Base-by-base conservation (phyloP, 2,113 vertebrate species). In the Burhinus bistriatus region DNA sequence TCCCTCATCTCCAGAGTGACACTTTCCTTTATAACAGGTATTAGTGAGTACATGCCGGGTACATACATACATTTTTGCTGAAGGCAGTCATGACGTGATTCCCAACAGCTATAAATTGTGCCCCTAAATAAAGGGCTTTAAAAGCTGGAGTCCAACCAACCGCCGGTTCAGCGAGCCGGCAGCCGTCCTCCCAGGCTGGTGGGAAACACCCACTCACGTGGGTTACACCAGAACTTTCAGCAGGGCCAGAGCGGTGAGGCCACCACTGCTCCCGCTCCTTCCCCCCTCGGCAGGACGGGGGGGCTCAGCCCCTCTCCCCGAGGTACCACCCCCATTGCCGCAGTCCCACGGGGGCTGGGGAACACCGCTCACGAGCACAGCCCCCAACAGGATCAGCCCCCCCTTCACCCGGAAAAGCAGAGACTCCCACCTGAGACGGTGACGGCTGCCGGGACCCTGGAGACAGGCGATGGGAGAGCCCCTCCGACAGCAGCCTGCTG, bases 391-490 rank as follows among this genome's bases (percentile, higher is more conserved):
- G 23, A 6, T 0, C 2, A 2, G 30, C 11, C 34, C 4, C 18
- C 55, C 29, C 8, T 19, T 12, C n/a, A 3, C 15, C 14, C 3
- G 13, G 1, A 3, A 5, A 12, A 3, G 32, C 52, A 38, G 36
- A n/a, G 30, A 51, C 49, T 61, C 89, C 58, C 29, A 32, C 89
- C 95, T 79, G 22, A 1, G 32, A 3, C 1, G 8, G 38, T 1
- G 3, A 5, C 49, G 22, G 23, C 22, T 12, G 12, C 49, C 0
- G 0, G 1, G 22, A 40, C 49, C 52, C 17, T 29, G 0, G 3
- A 16, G 5, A 27, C 0, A 1, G 12, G 9, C 0, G 0, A 36
- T 8, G 13, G 29, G 12, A 3, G 9, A 18, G 4, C 8, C 22
- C 7, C 20, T 20, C 1, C 8, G 3, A 2, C 29, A 51, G 54